Base-by-base conservation (phyloP, 2,113 vertebrate species). In the Gymnobelideus leadbeateri region DNA sequence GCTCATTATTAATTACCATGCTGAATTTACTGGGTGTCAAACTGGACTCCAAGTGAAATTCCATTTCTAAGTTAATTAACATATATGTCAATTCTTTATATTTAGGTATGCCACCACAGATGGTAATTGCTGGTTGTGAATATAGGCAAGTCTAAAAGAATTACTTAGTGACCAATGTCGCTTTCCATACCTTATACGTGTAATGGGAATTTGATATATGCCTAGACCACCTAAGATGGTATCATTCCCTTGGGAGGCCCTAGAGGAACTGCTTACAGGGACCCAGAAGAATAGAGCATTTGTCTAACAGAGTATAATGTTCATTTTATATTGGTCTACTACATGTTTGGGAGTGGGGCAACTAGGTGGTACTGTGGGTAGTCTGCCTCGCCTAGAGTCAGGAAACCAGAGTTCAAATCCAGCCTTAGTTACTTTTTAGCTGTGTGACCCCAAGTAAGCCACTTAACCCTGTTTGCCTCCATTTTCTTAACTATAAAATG, bases 1-100 rank as follows among this genome's bases (percentile, higher is more conserved):
- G 98, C 97, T 98, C 98, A 98, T 98, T 98, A 98, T 99, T 99
- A 99, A 99, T 99, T 99, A 98, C 98, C 96, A 97, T 98, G 91
- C 89, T 91, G 97, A 97, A 97, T 97, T 97, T 97, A 96, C 98
- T 97, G 97, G 89, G 96, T 96, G 92, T 97, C 96, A 96, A 94
- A 89, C 94, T 95, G 92, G 94, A 97, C 95, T 98, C 57, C n/a
- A 57, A 94, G 96, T 91, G 94, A 96, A 98, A 97, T 95, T 94
- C 91, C 23, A n/a, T 77, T 77, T 77, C 68, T n/a, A 43, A 77
- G 1, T 24, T 97, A 94, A 92, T 91, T 49, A 92, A 55, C 8
- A 4, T 84, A 43, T 1, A 0, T 25, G 52, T 94, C 53, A 84
- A 68, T 3, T 14, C 7, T 55, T 89, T 1, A 14, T 8, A 37